Base-by-base conservation (phyloP, 2,113 vertebrate genomes). In the Rutilus rutilus region DNA sequence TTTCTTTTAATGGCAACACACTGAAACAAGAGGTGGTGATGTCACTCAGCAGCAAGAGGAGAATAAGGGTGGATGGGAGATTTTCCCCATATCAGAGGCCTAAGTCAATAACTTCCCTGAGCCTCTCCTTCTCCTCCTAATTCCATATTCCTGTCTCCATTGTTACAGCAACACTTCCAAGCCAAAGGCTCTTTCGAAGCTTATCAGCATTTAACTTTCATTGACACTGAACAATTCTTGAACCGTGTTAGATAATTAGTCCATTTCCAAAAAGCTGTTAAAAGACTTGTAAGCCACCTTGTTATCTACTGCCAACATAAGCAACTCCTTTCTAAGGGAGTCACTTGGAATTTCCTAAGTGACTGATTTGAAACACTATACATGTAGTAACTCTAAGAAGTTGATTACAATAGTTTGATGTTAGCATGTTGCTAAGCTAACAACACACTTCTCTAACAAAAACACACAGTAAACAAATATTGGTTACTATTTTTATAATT, bases 241-340 rank as follows among this genome's bases (percentile, higher is more conserved):
- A 19, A 85, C 64, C 42, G 42, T 25, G 57, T 52, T 45, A 11
- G 42, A 85, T 69, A 86, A 88, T 78, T 85, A 82, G 57, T 47
- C 62, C 15, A 69, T 71, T 65, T 30, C 59, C 27, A 84, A 78
- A 33, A 71, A 71, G 36, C 19, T 23, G 1, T 39, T 69, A 69
- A 69, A 39, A 10, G 36, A 39, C 19, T 23, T 71, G 25, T 71
- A 42, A 11, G 21, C 36, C 36, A 71, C 19, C 33, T 71, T 71
- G 33, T 23, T 42, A 5, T 36, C 27, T 33, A 33, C 27, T 33
- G 64, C 27, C 27, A 30, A 67, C 36, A 71, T 2, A 39, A 19
- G 67, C 19, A 39, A 75, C 50, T 73, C 27, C 5, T 19, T 67
- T 69, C 1, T n/a, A n/a, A 71, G 1, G 47, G 54, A 60, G 77